phyloP scores from a whole-genome alignment of 2,113 vertebrate species.

The Penelope pileata region DNA sequence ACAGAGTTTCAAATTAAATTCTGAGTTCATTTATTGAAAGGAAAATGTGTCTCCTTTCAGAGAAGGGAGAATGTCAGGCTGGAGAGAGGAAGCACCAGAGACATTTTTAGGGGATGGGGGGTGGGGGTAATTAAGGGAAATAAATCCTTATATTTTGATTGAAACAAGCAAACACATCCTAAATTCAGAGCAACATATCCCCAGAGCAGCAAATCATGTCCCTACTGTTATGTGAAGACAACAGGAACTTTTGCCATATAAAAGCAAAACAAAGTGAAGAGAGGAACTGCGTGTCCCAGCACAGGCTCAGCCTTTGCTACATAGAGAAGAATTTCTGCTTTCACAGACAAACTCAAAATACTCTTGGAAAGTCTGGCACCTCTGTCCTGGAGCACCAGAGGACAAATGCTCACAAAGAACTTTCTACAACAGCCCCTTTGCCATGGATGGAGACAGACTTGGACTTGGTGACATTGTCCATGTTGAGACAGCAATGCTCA shows the following conservation, averaged over 20 bases:
- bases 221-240: background rate
- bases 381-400: background rate
- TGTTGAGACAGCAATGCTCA: background rate
- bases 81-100: background rate
- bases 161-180: constrained; percentile 44
- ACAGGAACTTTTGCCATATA: constrained; percentile 5
- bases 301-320: background rate
- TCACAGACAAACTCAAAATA: background rate
- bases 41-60: background rate
- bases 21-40: constrained; percentile 4
- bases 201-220: constrained; percentile 30
- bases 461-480: background rate
- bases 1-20: constrained; percentile 18
- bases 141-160: background rate
- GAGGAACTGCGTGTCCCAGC: background rate
- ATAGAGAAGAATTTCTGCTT: background rate
- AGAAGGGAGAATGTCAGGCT: background rate
- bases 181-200: constrained; percentile 46
- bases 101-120: background rate
- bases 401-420: background rate
- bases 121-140: background rate
- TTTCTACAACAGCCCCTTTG: background rate
- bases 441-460: background rate
- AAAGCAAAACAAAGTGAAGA: constrained; percentile 21
- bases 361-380: background rate